phyloP scores from a whole-genome alignment of 2,113 vertebrate genomes.

The Aleadryas rufinucha region DNA sequence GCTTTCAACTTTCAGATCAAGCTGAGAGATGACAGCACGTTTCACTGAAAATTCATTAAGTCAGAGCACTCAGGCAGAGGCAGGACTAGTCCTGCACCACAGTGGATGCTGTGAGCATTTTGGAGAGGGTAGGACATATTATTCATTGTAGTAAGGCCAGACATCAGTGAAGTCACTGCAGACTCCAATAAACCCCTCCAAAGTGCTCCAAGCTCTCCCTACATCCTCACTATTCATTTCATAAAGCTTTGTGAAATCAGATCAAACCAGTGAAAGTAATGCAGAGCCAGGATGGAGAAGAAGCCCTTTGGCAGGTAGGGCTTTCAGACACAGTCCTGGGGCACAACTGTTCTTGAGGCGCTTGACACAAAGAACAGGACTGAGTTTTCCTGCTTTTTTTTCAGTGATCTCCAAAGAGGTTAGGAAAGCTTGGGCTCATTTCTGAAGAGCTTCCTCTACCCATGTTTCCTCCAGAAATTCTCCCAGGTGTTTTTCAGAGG shows the following conservation, averaged over 20 bases:
- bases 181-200: neutral
- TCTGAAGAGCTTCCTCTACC: neutral
- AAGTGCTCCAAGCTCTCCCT: neutral
- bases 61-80: neutral
- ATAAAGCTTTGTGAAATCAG: neutral
- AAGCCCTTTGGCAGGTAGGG: neutral
- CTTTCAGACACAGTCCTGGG: neutral
- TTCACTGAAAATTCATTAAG: constrained; percentile 18
- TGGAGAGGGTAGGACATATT: neutral
- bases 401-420: neutral
- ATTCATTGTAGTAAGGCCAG: neutral
- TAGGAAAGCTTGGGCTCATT: neutral
- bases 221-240: neutral
- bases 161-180: neutral
- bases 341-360: neutral
- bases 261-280: neutral
- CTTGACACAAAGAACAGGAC: neutral
- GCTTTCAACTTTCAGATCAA: neutral
- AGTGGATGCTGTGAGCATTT: neutral
- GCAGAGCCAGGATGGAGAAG: neutral
- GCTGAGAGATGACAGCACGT: neutral
- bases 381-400: neutral
- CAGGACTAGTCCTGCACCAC: neutral
- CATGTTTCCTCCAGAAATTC: neutral
- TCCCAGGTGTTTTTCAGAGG: neutral